These are phyloP conservation scores for Thereva unica DNA, from an alignment of 2,888 invertebrate genomes.

Conservation along the genomic window DNA sequence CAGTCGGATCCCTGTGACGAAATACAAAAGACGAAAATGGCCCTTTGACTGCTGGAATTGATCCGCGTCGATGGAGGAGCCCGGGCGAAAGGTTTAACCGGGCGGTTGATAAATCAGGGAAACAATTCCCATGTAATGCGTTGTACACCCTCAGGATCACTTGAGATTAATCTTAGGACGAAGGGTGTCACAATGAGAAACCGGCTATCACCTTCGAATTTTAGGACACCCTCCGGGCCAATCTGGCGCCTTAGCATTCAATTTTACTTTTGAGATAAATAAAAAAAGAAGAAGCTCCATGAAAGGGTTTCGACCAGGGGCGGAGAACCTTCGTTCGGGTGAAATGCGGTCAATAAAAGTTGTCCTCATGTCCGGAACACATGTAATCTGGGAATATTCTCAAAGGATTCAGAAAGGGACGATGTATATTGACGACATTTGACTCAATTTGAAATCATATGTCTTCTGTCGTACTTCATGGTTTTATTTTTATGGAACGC, in stretches of 20 bases:
- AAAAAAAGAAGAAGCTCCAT: not conserved
- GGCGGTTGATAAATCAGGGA: constrained; percentile 8
- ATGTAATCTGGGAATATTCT: constrained; percentile 41
- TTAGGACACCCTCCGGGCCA: constrained; percentile 25
- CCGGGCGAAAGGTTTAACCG: not conserved
- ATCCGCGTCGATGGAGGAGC: not conserved
- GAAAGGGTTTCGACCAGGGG: constrained; percentile 24
- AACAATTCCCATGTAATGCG: not conserved
- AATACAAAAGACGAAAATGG: constrained; percentile 10
- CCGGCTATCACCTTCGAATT: constrained; percentile 24
- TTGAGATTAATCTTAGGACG: constrained; percentile 10
- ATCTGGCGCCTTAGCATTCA: constrained; percentile 35
- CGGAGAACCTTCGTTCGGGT: constrained; percentile 16
- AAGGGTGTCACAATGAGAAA: constrained; percentile 2
- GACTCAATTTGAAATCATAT: constrained; percentile 43
- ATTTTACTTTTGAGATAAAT: constrained; percentile 32
- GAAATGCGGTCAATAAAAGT: constrained; percentile 38
- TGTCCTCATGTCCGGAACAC: constrained; percentile 38
- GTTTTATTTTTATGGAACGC: constrained; percentile 14
- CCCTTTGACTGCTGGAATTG: not conserved
- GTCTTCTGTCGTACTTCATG: constrained; percentile 35
- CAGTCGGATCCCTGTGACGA: not conserved
- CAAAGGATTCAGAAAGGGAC: constrained; percentile 39
- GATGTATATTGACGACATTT: constrained; percentile 42
- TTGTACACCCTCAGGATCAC: constrained; percentile 16